These are phyloP conservation scores for Ellobium chinense DNA, from an alignment of 2,888 invertebrate species.

Conservation along the genomic window DNA sequence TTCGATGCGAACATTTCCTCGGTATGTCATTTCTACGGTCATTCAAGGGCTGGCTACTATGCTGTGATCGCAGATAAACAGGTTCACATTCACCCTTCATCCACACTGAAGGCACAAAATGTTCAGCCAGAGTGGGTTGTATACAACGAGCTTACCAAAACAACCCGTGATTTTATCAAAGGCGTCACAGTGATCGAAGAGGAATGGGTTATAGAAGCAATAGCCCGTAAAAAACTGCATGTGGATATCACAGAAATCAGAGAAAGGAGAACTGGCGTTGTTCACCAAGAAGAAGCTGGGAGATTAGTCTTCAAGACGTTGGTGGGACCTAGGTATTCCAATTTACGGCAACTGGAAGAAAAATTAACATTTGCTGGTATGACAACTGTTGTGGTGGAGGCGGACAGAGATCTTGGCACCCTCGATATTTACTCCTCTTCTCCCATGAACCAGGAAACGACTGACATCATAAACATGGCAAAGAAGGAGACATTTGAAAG, in stretches of 20 bases:
- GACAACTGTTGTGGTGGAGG: conserved; percentile 58
- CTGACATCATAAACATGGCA: not conserved
- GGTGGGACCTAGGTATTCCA: conserved; percentile 60
- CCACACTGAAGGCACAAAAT: conserved; percentile 60
- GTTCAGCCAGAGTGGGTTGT: conserved; percentile 68
- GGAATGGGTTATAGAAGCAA: conserved; percentile 55
- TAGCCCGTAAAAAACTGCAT: conserved; percentile 42
- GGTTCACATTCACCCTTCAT: conserved; percentile 71
- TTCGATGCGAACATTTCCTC: conserved; percentile 62
- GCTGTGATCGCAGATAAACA: conserved; percentile 53
- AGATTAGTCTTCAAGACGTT: conserved; percentile 54
- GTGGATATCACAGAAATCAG: conserved; percentile 54
- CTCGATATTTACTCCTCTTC: conserved; percentile 57
- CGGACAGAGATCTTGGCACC: conserved; percentile 57
- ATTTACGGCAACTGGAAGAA: conserved; percentile 57
- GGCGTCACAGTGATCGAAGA: conserved; percentile 67
- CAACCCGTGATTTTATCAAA: conserved; percentile 65
- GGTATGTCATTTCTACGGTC: conserved; percentile 66
- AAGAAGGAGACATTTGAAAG: conserved; percentile 29
- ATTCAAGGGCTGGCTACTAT: conserved; percentile 67
- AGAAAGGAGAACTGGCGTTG: conserved; percentile 50
- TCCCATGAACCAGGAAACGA: not conserved
- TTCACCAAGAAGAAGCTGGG: conserved; percentile 57
- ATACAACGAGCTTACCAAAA: conserved; percentile 64
- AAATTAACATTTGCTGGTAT: conserved; percentile 44